A percentile compares a stretch with the other conserved stretches of the same genome.
These are phyloP conservation scores for Kuschelorhynchus macadamiae DNA, from an alignment of 2,888 invertebrate species.

Conservation along the genomic window DNA sequence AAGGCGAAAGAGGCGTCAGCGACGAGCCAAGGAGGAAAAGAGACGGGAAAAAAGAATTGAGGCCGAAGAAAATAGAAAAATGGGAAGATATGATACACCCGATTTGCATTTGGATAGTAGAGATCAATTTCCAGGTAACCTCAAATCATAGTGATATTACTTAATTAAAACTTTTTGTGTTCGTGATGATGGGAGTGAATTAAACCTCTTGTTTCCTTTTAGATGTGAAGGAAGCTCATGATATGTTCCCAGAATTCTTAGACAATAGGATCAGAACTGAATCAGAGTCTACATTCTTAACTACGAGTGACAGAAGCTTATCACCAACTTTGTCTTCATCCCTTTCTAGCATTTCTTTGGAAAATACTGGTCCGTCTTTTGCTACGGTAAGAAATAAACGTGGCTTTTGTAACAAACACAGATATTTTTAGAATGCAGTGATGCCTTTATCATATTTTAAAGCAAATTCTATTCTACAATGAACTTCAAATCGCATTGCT, in stretches of 20 bases:
- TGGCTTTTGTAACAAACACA: not conserved
- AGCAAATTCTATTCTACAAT: too few relatives aligned
- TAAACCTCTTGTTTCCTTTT: too few relatives aligned
- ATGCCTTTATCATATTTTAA: too few relatives aligned
- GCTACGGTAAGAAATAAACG: constrained; percentile 69
- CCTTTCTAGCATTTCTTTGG: constrained; percentile 57
- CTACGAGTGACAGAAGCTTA: constrained; percentile 59
- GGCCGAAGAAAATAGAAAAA: constrained; percentile 78
- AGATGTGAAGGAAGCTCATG: constrained; percentile 41
- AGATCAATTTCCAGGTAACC: constrained; percentile 71
- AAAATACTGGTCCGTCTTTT: constrained; percentile 71
- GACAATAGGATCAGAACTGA: constrained; percentile 53
- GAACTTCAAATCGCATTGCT: too few relatives aligned
- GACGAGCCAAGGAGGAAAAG: constrained; percentile 82
- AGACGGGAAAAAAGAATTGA: constrained; percentile 84
- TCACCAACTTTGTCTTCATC: constrained; percentile 53
- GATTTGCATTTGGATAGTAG: constrained; percentile 77
- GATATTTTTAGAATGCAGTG: too few relatives aligned
- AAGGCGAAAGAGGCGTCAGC: constrained; percentile 78
- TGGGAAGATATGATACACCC: constrained; percentile 77
- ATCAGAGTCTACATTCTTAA: constrained; percentile 56
- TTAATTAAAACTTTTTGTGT: too few relatives aligned
- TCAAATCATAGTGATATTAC: too few relatives aligned
- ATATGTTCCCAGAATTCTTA: constrained; percentile 39
- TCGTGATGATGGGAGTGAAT: too few relatives aligned